phyloP scores from a whole-genome alignment of 1,140 invertebrate species.

The Plutomurus gul region DNA sequence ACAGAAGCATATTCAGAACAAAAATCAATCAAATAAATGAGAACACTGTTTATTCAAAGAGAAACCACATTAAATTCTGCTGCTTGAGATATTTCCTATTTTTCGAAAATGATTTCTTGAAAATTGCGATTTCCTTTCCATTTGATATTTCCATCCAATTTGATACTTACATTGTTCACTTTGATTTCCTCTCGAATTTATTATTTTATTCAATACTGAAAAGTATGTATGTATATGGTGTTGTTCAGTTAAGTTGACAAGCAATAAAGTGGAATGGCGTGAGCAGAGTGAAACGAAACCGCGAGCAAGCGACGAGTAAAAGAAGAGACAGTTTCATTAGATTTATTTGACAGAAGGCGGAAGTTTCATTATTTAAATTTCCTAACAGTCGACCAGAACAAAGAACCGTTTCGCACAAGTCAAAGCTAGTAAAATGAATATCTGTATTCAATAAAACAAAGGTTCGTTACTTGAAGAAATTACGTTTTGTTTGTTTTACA shows the following conservation, averaged over 20 bases:
- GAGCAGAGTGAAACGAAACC: not conserved
- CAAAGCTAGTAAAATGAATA: not conserved
- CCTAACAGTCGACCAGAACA: not conserved
- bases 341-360: slow-evolving; percentile 26
- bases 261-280: not conserved
- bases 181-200: too few relatives aligned
- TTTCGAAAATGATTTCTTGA: too few relatives aligned
- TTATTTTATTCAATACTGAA: slow-evolving; percentile 47
- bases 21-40: too few relatives aligned
- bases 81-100: too few relatives aligned
- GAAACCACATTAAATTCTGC: too few relatives aligned
- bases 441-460: not conserved
- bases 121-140: too few relatives aligned
- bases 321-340: not conserved
- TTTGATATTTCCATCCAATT: too few relatives aligned
- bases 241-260: not conserved
- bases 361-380: slow-evolving; percentile 24
- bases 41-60: too few relatives aligned
- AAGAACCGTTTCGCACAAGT: not conserved
- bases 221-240: slow-evolving; percentile 53
- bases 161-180: too few relatives aligned
- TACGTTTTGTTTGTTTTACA: not conserved
- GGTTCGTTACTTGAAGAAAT: not conserved
- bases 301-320: not conserved
- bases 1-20: too few relatives aligned